Conservation (phyloP, 2,797 vertebrate genomes). For the Denticeps clupeoides region DNA sequence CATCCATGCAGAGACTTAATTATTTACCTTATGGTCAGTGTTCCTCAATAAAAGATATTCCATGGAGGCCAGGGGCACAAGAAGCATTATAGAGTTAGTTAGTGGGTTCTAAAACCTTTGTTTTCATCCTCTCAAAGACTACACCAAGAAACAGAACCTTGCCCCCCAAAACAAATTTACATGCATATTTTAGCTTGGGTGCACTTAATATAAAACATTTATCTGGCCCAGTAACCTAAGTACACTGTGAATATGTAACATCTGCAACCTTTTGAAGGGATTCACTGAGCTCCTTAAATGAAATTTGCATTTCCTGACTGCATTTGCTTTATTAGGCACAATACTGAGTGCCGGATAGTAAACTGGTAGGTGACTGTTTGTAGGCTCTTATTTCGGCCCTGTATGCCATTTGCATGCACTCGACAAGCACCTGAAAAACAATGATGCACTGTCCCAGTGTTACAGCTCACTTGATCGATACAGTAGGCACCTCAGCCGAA, state of each 20-base stretch:
- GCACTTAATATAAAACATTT: slow-evolving; percentile 29
- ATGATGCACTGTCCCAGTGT: slow-evolving; percentile 26
- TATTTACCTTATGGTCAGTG: slow-evolving; percentile 22
- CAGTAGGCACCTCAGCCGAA: neutral
- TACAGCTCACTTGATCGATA: slow-evolving; percentile 28
- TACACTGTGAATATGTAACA: slow-evolving; percentile 1
- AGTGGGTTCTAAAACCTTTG: slow-evolving; percentile 10
- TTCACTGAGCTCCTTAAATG: neutral
- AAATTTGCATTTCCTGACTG: too few species aligned
- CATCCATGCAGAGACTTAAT: slow-evolving; percentile 16
- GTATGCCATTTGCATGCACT: slow-evolving; percentile 30
- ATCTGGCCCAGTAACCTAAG: slow-evolving; percentile 16
- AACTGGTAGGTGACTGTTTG: too few species aligned
- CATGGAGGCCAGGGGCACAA: slow-evolving; percentile 3
- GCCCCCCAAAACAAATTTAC: slow-evolving; percentile 11
- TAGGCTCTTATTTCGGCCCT: too few species aligned
- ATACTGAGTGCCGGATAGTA: neutral
- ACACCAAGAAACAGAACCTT: neutral
- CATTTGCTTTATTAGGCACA: too few species aligned
- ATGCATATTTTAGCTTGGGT: slow-evolving; percentile 27
- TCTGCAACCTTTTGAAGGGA: neutral
- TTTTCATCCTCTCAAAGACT: slow-evolving; percentile 15
- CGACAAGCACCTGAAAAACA: slow-evolving; percentile 30
- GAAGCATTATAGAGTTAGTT: slow-evolving; percentile 7
- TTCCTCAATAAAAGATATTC: slow-evolving; percentile 15